Conservation (phyloP, 2,888 invertebrate species). For the Drosophila engyochracea region DNA sequence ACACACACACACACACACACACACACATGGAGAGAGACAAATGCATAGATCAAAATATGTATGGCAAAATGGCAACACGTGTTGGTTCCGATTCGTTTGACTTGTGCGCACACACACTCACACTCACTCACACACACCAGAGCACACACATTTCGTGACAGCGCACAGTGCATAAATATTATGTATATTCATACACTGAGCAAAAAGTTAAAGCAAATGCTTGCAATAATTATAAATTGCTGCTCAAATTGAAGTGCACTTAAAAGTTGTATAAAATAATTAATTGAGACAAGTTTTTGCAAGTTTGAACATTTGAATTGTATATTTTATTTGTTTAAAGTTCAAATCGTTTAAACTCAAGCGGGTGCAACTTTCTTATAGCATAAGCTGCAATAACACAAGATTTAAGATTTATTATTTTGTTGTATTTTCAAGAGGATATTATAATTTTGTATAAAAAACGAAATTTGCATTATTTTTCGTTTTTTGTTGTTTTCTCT, state of each 20-base stretch:
- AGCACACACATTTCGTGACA: conserved; percentile 32
- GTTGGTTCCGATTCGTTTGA: conserved; percentile 66
- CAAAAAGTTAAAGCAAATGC: not conserved
- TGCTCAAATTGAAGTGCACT: not conserved
- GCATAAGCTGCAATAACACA: not conserved
- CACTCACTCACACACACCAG: not conserved
- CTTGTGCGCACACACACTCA: conserved; percentile 20
- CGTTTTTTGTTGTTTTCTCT: not conserved
- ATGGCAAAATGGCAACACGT: conserved; percentile 64
- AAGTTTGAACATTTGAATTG: not conserved
- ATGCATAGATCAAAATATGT: conserved; percentile 60
- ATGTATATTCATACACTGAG: conserved; percentile 8
- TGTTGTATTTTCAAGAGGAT: not conserved
- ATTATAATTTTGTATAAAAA: not conserved
- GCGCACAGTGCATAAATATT: conserved; percentile 24
- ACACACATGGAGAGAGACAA: conserved; percentile 27
- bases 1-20: conserved; percentile 9
- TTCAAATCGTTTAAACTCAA: not conserved
- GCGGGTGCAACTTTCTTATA: not conserved
- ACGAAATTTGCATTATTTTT: not conserved
- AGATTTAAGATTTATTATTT: not conserved
- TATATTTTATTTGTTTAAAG: not conserved
- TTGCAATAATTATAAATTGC: not conserved
- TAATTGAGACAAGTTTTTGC: not conserved
- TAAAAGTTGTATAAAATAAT: not conserved